A percentile compares a stretch with the other conserved stretches of the same genome.
These are phyloP conservation scores for Tridacna gigas DNA, from an alignment of 2,888 invertebrate genomes.

Conservation along the genomic window DNA sequence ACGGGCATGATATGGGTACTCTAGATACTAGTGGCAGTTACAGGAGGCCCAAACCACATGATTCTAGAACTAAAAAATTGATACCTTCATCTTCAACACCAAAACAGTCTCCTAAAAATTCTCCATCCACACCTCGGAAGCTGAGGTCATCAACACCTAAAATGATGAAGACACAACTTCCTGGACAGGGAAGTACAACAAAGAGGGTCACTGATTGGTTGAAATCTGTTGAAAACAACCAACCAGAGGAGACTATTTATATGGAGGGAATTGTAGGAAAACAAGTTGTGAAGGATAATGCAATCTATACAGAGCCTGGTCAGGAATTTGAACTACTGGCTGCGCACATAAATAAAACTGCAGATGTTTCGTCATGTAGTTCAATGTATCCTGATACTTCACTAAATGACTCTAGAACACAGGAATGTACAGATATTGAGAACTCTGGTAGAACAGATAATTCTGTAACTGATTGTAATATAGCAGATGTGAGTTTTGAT, in stretches of 20 bases:
- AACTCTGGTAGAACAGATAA: conserved; percentile 44
- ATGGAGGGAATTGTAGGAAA: conserved; percentile 62
- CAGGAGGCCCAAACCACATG: conserved; percentile 66
- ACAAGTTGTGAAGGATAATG: conserved; percentile 60
- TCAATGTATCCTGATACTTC: conserved; percentile 63
- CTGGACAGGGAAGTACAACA: conserved; percentile 71
- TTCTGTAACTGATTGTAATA: conserved; percentile 57
- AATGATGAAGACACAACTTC: conserved; percentile 71
- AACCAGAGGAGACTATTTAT: conserved; percentile 56
- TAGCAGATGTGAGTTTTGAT: conserved; percentile 77
- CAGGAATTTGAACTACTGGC: conserved; percentile 61
- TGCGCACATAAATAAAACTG: conserved; percentile 52
- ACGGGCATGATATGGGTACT: conserved; percentile 65
- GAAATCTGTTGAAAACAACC: conserved; percentile 78
- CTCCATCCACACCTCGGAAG: conserved; percentile 72
- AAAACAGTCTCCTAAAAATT: conserved; percentile 75
- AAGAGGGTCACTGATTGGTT: conserved; percentile 83
- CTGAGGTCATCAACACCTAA: conserved; percentile 53
- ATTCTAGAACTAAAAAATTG: conserved; percentile 61
- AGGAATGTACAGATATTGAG: conserved; percentile 54
- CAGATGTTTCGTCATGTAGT: conserved; percentile 65
- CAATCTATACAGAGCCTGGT: conserved; percentile 69
- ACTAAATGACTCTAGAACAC: conserved; percentile 58
- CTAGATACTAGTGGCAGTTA: conserved; percentile 61
- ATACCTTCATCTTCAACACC: conserved; percentile 71